Evolutionary conservation across 1,140 invertebrate genomes (phyloP).

Genomic region (Bombus huntii): DNA sequence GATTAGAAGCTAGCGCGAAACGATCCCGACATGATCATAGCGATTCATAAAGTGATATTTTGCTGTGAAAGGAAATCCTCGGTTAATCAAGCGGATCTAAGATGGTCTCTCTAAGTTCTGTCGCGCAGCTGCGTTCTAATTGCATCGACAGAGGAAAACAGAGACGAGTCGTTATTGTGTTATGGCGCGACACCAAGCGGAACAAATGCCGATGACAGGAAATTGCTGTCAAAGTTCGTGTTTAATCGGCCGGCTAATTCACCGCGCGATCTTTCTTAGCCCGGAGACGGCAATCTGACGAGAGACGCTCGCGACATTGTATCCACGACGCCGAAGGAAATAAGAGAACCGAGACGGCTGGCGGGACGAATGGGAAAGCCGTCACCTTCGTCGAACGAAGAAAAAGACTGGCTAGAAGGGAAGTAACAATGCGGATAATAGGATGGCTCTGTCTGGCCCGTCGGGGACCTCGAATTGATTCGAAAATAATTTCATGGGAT

Average conservation of each 20-base stretch:
- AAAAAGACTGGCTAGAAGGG: neutral
- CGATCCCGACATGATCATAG: no score
- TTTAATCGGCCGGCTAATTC: conserved; percentile 44
- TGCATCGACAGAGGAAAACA: conserved; percentile 1
- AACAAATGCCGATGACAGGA: conserved; percentile 46
- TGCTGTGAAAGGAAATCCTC: neutral
- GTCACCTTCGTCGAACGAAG: neutral
- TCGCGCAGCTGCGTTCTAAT: conserved; percentile 18
- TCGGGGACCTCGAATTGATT: conserved; percentile 47
- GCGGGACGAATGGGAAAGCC: neutral
- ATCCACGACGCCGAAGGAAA: neutral
- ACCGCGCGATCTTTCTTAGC: conserved; percentile 4
- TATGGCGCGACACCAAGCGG: conserved; percentile 28
- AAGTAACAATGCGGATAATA: conserved; percentile 61
- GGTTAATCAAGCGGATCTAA: neutral
- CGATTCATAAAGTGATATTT: neutral
- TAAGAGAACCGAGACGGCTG: neutral
- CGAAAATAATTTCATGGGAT: conserved; percentile 61
- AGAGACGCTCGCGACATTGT: neutral
- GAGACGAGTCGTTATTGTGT: conserved; percentile 13
- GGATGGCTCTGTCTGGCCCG: conserved; percentile 37
- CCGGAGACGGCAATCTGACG: neutral
- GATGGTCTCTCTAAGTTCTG: neutral
- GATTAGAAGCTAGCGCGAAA: neutral
- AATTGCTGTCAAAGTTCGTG: conserved; percentile 36